phyloP scores from a whole-genome alignment of 2,888 invertebrate genomes.

The Caenorhabditis sp. region DNA sequence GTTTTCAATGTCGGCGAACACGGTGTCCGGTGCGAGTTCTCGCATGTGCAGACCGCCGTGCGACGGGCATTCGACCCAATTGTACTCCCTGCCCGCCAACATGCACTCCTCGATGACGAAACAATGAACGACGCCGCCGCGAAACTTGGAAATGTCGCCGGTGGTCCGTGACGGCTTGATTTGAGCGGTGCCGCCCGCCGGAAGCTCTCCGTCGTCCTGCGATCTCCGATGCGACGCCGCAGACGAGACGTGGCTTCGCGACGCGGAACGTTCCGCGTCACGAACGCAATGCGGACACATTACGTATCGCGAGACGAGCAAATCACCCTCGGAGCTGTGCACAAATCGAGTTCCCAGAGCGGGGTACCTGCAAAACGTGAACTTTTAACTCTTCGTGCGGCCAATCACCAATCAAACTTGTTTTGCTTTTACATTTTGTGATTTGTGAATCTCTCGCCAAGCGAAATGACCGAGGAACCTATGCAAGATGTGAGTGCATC shows the following conservation, averaged over 20 bases:
- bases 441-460: not conserved
- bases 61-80: slow-evolving; percentile 85
- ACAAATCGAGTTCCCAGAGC: slow-evolving; percentile 91
- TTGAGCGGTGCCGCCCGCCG: slow-evolving; percentile 2
- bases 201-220: slow-evolving; percentile 49
- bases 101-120: slow-evolving; percentile 98
- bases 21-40: slow-evolving; percentile 93
- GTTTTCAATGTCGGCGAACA: slow-evolving; percentile 63
- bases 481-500: slow-evolving; percentile 13
- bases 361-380: slow-evolving; percentile 63
- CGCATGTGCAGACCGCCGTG: slow-evolving; percentile 87
- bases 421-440: not conserved
- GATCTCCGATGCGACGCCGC: slow-evolving; percentile 33
- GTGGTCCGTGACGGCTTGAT: slow-evolving; percentile 55
- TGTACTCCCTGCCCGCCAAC: slow-evolving; percentile 64
- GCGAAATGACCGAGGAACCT: slow-evolving; percentile 28
- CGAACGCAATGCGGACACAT: slow-evolving; percentile 91
- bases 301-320: slow-evolving; percentile 92
- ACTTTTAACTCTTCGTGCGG: not conserved
- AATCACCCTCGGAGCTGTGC: slow-evolving; percentile 95
- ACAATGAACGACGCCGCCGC: slow-evolving; percentile 57
- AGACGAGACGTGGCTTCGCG: slow-evolving; percentile 20
- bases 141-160: slow-evolving; percentile 52
- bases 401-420: not conserved
- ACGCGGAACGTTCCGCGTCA: slow-evolving; percentile 32